Percentiles rank a stretch among this genome's conserved stretches.
These are phyloP conservation scores for Takifugu bimaculatus DNA, from an alignment of 2,113 vertebrate genomes.

Conservation along the genomic window DNA sequence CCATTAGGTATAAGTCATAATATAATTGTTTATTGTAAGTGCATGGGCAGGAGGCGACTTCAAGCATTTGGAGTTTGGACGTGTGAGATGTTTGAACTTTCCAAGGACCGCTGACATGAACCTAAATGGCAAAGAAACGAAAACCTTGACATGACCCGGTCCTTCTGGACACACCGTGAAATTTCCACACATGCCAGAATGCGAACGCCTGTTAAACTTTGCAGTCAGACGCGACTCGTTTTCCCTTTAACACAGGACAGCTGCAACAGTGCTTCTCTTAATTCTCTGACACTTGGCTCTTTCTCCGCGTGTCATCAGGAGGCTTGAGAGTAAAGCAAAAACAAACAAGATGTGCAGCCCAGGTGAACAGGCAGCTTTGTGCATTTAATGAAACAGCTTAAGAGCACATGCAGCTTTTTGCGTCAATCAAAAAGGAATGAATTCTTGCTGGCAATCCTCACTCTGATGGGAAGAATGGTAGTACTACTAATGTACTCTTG, in stretches of 20 bases:
- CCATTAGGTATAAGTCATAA: too few relatives aligned
- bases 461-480: constrained; percentile 13
- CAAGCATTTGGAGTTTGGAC: not conserved
- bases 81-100: constrained; percentile 8
- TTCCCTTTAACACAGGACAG: constrained; percentile 25
- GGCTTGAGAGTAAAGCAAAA: too few relatives aligned
- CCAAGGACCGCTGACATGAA: constrained; percentile 1
- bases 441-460: constrained; percentile 24
- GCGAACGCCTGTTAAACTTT: constrained; percentile 22
- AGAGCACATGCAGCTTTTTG: constrained; percentile 10
- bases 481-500: constrained; percentile 25
- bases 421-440: constrained; percentile 14
- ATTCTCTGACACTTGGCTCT: constrained; percentile 4
- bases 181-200: constrained; percentile 23
- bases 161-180: not conserved
- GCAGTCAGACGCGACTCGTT: constrained; percentile 18
- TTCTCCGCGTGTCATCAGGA: constrained; percentile 1
- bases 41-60: not conserved
- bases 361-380: too few relatives aligned
- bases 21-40: not conserved
- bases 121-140: constrained; percentile 5
- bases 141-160: constrained; percentile 2
- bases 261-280: constrained; percentile 11
- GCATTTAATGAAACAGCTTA: not conserved
- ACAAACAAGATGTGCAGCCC: too few relatives aligned